Base-by-base conservation (phyloP, 2,797 vertebrate genomes). In the Lemur catta region DNA sequence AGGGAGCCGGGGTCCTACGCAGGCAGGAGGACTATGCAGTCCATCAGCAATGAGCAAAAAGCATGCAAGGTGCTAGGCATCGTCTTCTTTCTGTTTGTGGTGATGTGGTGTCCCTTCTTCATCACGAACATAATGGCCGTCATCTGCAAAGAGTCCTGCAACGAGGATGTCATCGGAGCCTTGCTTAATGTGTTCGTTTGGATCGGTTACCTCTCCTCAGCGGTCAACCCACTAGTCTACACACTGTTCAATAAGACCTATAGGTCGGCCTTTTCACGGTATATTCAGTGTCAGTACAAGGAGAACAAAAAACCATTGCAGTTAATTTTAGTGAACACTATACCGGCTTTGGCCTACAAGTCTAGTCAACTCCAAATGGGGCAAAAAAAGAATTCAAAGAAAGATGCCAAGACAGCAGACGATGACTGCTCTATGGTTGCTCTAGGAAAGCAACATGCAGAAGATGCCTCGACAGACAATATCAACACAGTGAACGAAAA, bases 31-130 rank as follows among this genome's bases (percentile, higher is more conserved):
- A 99, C 99, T 78, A 99, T 99, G 98, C 99, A 99, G 98, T 99
- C 99, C 52, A 99, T 99, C 98, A 99, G 98, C 98, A 99, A 99
- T 0, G 99, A 99, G 97, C 99, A 99, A 98, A 99, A 99, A 97
- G 99, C 99, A 0, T 99, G 99, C 93, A 99, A 99, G 97, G 99
- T 99, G 48, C 99, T 99, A 52, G 99, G 99, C 20, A 99, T 99
- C 74, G 99, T 99, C 85, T 99, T 99, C 97, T 99, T 99, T 65
- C 99, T 99, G 84, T 99, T 99, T 22, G 99, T 99, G 92, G 98
- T 99, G 93, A 99, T 99, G 99, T 99, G 99, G 99, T 99, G 99
- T 97, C 99, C 99, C 0, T 99, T 99, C 95, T 99, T 99, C 98
- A 98, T 99, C 98, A 99, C 99, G 63, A 99, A 99, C 61, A 99